These are phyloP conservation scores for Dendronephthya gigantea DNA, from an alignment of 64 coral and sea anemone species.

Conservation along the genomic window DNA sequence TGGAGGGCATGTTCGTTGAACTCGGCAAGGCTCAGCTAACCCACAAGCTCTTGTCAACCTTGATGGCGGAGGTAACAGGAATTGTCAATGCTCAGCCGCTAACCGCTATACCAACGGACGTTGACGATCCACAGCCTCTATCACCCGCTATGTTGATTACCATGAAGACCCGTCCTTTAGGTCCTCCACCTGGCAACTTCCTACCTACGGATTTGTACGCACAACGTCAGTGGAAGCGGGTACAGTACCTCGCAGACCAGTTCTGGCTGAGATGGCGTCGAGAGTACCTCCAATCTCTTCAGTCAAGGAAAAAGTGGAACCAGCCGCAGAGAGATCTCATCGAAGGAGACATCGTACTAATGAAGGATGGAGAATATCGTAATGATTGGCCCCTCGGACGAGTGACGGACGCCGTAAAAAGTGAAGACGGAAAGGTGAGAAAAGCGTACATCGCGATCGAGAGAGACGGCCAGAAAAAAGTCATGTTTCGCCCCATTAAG, in stretches of 20 bases:
- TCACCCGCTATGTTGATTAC: not conserved
- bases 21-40: not conserved
- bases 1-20: not conserved
- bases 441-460: not conserved
- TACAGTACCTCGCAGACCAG: too few species aligned
- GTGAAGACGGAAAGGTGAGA: not conserved
- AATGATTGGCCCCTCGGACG: conserved; percentile 3
- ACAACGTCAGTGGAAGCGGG: not conserved
- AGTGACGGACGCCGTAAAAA: not conserved
- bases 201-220: not conserved
- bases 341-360: not conserved
- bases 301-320: not conserved
- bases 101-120: not conserved
- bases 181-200: not conserved
- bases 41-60: not conserved
- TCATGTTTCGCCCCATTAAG: not conserved
- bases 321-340: not conserved
- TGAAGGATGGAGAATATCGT: conserved; percentile 12
- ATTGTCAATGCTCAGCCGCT: not conserved
- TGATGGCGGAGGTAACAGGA: not conserved
- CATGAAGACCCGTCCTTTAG: too few species aligned
- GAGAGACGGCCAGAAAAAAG: not conserved
- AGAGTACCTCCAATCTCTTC: not conserved
- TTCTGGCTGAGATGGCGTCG: not conserved
- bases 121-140: not conserved